Conservation (phyloP, 2,797 vertebrate genomes). For the Nannoperca australis region DNA sequence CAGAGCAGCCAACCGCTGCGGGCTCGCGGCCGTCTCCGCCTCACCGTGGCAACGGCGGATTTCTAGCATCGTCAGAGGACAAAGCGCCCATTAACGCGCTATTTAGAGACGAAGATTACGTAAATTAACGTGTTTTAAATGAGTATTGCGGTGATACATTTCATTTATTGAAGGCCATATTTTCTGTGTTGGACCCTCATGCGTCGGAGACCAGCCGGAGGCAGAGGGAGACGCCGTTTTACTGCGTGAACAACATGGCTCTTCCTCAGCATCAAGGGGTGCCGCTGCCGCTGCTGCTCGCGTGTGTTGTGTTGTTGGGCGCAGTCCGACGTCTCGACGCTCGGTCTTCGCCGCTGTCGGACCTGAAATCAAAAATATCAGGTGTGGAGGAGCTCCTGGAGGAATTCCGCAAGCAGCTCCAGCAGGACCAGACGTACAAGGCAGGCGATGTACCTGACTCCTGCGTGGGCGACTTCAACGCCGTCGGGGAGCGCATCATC, state of each 20-base stretch:
- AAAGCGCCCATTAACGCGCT: no score
- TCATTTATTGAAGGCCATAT: not conserved
- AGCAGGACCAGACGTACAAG: conserved; percentile 86
- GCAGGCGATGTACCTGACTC: conserved; percentile 64
- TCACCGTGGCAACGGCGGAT: conserved; percentile 76
- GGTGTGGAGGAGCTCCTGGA: conserved; percentile 93
- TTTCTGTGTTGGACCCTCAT: conserved; percentile 1
- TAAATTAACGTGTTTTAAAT: not conserved
- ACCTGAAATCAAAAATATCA: conserved; percentile 86
- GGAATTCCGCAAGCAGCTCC: conserved; percentile 92
- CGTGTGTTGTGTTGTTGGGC: conserved; percentile 32
- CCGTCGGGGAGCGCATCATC: conserved; percentile 90
- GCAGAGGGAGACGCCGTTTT: conserved; percentile 45
- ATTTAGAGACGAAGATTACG: not conserved
- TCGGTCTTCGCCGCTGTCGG: conserved; percentile 80
- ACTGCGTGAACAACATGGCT: conserved; percentile 74
- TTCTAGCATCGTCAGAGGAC: conserved; percentile 55
- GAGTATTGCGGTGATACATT: accelerated
- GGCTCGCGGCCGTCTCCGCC: conserved; percentile 40
- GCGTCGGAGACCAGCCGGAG: conserved; percentile 45
- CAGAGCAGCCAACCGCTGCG: conserved; percentile 6
- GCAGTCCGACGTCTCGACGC: not conserved
- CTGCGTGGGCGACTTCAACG: conserved; percentile 84
- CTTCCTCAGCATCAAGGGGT: conserved; percentile 69
- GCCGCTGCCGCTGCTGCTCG: conserved; percentile 21